Evolutionary conservation across 2,113 vertebrate genomes (phyloP).

Genomic region (Microtus pennsylvanicus): DNA sequence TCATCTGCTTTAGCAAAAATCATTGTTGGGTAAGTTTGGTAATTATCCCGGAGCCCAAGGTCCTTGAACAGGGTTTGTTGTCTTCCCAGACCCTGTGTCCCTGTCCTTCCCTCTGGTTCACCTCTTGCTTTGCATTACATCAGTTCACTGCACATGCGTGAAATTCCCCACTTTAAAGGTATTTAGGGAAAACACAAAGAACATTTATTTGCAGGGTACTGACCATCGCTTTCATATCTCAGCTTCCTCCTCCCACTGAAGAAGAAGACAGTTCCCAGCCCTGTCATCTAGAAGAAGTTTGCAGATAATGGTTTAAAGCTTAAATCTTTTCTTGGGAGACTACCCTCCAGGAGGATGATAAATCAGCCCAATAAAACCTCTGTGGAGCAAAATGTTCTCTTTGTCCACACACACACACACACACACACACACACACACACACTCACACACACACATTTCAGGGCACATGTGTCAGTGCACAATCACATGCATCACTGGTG

Average conservation of each 20-base stretch:
- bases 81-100: neutral
- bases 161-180: neutral
- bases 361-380: neutral
- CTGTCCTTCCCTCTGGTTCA: neutral
- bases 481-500: neutral
- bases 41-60: neutral
- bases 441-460: neutral
- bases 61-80: neutral
- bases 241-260: neutral
- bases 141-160: neutral
- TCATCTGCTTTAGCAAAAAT: neutral
- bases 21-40: neutral
- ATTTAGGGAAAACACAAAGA: constrained; percentile 13
- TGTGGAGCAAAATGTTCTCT: neutral
- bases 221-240: neutral
- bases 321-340: neutral
- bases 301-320: neutral
- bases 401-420: neutral
- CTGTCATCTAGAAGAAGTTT: neutral
- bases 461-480: neutral
- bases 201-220: neutral
- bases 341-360: neutral
- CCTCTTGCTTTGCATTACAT: neutral
- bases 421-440: neutral
- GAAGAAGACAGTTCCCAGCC: constrained; percentile 30